These are phyloP conservation scores for Timema cristinae DNA, from an alignment of 2,888 invertebrate genomes.

Conservation along the genomic window DNA sequence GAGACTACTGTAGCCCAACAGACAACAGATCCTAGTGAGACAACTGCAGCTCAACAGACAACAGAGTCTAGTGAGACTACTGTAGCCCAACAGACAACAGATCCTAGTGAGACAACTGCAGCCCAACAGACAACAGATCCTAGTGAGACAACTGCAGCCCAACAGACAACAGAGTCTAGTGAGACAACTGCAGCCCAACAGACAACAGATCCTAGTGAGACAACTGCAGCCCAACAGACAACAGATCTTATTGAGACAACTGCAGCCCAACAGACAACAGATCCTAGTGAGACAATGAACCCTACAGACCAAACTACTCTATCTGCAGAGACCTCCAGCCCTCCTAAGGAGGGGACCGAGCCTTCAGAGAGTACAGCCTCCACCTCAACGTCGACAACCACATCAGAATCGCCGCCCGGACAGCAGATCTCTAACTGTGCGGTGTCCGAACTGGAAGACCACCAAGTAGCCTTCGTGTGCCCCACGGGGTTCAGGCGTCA, in stretches of 20 bases:
- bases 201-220: background rate
- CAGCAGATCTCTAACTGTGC: conserved; percentile 35
- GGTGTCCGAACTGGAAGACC: conserved; percentile 53
- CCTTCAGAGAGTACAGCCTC: conserved; percentile 24
- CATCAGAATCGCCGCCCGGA: conserved; percentile 15
- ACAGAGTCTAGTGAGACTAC: conserved; percentile 23
- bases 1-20: conserved; percentile 6
- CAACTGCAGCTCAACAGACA: conserved; percentile 22
- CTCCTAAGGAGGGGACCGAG: conserved; percentile 23
- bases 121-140: conserved; percentile 19
- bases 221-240: conserved; percentile 14
- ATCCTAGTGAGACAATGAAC: conserved; percentile 29
- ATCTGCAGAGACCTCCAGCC: conserved; percentile 35
- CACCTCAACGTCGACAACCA: conserved; percentile 28
- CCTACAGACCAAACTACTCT: conserved; percentile 25
- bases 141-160: conserved; percentile 19
- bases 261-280: conserved; percentile 25
- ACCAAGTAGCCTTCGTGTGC: conserved; percentile 69
- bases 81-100: conserved; percentile 6
- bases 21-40: conserved; percentile 19
- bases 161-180: conserved; percentile 24
- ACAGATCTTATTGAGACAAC: conserved; percentile 18
- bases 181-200: conserved; percentile 25
- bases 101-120: conserved; percentile 7
- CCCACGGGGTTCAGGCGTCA: conserved; percentile 80